These are phyloP conservation scores for Dicrostonyx torquatus DNA, from an alignment of 2,797 vertebrate species.

Conservation along the genomic window DNA sequence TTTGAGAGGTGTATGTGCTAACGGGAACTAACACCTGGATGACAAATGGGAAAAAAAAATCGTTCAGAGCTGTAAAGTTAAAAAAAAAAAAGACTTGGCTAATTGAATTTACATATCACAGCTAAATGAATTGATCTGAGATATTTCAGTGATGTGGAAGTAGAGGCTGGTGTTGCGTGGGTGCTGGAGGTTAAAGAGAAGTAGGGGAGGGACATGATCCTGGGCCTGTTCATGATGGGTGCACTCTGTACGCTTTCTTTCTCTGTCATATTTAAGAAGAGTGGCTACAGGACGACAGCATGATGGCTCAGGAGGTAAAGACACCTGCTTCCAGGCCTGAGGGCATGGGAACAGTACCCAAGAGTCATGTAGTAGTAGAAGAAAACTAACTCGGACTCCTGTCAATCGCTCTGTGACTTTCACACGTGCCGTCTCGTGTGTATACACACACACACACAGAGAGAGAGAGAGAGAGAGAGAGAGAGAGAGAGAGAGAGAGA, in stretches of 20 bases:
- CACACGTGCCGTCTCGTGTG: rapidly evolving
- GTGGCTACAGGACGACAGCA: background rate
- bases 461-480: background rate
- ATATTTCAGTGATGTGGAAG: background rate
- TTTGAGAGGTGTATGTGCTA: background rate
- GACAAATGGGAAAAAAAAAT: background rate
- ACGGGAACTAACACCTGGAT: background rate
- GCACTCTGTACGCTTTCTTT: background rate
- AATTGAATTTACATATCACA: background rate
- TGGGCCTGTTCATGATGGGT: background rate
- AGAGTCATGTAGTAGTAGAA: background rate
- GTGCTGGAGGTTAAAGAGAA: background rate
- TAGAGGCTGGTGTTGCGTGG: background rate
- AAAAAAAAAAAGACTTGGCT: background rate
- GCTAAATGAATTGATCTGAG: background rate
- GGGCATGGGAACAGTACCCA: background rate
- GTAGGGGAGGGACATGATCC: background rate
- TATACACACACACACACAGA: background rate
- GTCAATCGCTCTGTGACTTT: too few relatives aligned
- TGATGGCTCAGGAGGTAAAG: background rate
- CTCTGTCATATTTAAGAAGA: conserved; percentile 17
- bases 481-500: background rate
- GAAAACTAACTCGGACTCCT: background rate
- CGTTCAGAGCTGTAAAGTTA: background rate
- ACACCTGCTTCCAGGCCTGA: background rate